Conservation (phyloP, 2,888 invertebrate genomes). For the Cerceris rybyensis region DNA sequence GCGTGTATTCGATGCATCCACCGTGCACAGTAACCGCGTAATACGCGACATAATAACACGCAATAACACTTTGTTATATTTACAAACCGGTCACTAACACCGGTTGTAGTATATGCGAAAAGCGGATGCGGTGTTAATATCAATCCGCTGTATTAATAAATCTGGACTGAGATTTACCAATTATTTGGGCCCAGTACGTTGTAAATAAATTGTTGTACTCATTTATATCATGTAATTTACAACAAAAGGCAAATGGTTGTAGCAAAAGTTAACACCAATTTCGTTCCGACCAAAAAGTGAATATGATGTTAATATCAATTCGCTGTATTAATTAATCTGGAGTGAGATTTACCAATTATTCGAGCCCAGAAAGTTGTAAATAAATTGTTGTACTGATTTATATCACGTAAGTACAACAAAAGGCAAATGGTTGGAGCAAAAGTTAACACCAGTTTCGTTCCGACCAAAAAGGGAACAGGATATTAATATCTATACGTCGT, state of each 20-base stretch:
- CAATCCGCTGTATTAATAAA: constrained; percentile 53
- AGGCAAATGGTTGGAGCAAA: constrained; percentile 25
- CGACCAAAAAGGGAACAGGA: constrained; percentile 44
- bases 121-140: constrained; percentile 55
- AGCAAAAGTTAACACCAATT: constrained; percentile 30
- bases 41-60: constrained; percentile 56
- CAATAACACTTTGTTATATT: constrained; percentile 66
- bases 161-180: constrained; percentile 34
- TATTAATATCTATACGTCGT: constrained; percentile 59
- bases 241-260: constrained; percentile 40
- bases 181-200: constrained; percentile 42
- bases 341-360: constrained; percentile 44
- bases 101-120: constrained; percentile 52
- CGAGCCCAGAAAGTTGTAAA: constrained; percentile 37
- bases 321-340: constrained; percentile 51
- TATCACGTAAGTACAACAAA: constrained; percentile 42
- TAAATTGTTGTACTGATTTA: constrained; percentile 34
- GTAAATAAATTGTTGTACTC: constrained; percentile 27
- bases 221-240: constrained; percentile 45
- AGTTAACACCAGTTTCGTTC: constrained; percentile 44
- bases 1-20: constrained; percentile 47
- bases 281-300: constrained; percentile 48
- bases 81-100: constrained; percentile 50
- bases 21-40: constrained; percentile 43
- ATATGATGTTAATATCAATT: constrained; percentile 54